These are phyloP conservation scores for Embiotoca jacksoni DNA, from an alignment of 2,113 vertebrate genomes.

Conservation along the genomic window DNA sequence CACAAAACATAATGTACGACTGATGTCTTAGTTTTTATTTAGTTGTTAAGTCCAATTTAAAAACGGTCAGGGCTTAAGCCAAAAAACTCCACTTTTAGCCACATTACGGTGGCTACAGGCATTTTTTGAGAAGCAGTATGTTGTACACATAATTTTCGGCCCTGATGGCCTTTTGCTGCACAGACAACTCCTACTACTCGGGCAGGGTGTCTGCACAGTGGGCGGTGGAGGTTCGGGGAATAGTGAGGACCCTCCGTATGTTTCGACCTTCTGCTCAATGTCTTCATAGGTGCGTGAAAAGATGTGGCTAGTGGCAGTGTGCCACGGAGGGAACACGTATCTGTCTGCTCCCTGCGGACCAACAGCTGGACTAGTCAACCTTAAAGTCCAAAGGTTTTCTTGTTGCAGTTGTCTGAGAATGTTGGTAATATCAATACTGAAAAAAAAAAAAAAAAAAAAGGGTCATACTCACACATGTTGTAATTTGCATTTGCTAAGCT, in stretches of 20 bases:
- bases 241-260: not conserved
- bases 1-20: too few species aligned
- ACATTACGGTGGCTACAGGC: conserved; percentile 13
- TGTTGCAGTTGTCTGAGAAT: not conserved
- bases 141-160: conserved; percentile 5
- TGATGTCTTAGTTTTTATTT: too few species aligned
- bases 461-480: too few species aligned
- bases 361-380: not conserved
- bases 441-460: too few species aligned
- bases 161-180: conserved; percentile 26
- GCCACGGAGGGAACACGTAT: conserved; percentile 8
- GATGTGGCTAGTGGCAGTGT: not conserved
- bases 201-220: conserved; percentile 21
- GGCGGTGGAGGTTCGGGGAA: conserved; percentile 13
- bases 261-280: conserved; percentile 14
- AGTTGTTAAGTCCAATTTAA: too few species aligned
- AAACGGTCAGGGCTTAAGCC: too few species aligned
- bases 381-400: not conserved
- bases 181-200: conserved; percentile 31
- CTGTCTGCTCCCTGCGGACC: not conserved
- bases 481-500: too few species aligned
- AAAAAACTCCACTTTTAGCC: not conserved
- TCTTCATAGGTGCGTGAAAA: conserved; percentile 21
- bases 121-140: not conserved
- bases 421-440: too few species aligned